Base-by-base conservation (phyloP, 1,140 invertebrate genomes). In the Drosophila equinoxialis region DNA sequence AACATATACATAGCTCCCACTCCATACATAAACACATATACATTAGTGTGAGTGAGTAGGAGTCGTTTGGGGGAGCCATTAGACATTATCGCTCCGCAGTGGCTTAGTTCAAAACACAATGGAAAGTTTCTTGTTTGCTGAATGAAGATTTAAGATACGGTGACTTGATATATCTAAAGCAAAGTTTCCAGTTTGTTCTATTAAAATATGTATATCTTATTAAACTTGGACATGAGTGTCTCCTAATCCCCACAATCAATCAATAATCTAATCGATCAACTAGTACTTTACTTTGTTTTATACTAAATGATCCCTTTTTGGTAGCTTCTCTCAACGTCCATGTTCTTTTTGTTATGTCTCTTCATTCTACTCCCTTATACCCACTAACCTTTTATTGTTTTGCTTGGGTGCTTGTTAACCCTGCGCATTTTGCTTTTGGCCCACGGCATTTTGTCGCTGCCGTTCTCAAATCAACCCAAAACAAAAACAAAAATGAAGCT, bases 381-480 rank as follows among this genome's bases (percentile, higher is more conserved):
- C 8, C 74, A 41, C 61, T 42, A 74, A 77, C 61, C 79, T 79
- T 74, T 83, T 75, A 70, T 79, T 89, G 83, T 71, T 77, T 66
- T 70, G 78, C 63, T 51, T 70, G 65, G 45, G 57, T 60, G 68
- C 71, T 86, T 86, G 82, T 81, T 85, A 74, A 74, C 74, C 74
- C 74, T 33, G 59, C 35, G 58, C 71, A 71, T 74, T 75, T 81
- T 65, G 65, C 45, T 65, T 81, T 61, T 82, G 82, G 75, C 82
- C 79, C 58, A 51, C 68, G 83, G 82, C 82, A 76, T 87, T 85
- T 85, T 87, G 75, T 68, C 71, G 58, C 71, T 85, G 68, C 70
- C 74, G 65, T 75, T 63, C 73, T 65, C 66, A 77, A 77, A 76
- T 77, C 73, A 77, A 67, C 73, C 57, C 33, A 39, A 76, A 65